Base-by-base conservation (phyloP, 2,113 vertebrate species). In the Gulo gulo region DNA sequence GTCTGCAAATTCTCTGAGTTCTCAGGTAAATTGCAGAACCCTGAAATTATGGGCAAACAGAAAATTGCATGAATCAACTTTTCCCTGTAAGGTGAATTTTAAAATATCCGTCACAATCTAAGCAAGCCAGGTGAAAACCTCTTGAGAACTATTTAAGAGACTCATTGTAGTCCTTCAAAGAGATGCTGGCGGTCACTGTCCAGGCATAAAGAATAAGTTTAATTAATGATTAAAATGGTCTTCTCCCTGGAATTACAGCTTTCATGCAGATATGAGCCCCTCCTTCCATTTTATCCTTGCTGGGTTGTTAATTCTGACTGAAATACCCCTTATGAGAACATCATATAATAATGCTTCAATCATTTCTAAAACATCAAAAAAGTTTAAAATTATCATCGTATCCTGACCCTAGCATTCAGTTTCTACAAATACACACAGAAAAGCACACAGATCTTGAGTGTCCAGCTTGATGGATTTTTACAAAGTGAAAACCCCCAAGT, bases 1-100 rank as follows among this genome's bases (percentile, higher is more conserved):
- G 95, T 97, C 87, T 97, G n/a, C 4, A 80, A 61, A 76, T 88
- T 95, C 74, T 97, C 91, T 81, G 91, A 39, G 71, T 94, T 97
- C 97, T 96, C 93, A 67, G 88, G 80, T 90, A 97, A 97, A 98
- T 91, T 95, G 79, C 94, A 96, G 83, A 97, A 90, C 45, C 63
- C 42, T 81, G 84, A 92, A 95, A 96, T 97, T 45, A 96, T 96
- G 76, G 52, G 63, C 50, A 97, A 93, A 94, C 65, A 73, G 84
- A 95, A 97, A 97, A 96, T 76, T 83, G n/a, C 89, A 85, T 9
- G 39, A 87, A 90, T 94, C 63, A 81, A 61, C 65, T 84, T 96
- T 81, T 83, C 18, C 79, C 74, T 96, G 29, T 90, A 95, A 95
- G 18, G 78, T 55, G 15, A 80, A 85, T 90, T 93, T 88, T 6